phyloP scores from a whole-genome alignment of 2,888 invertebrate species.

The Crematogaster levior region DNA sequence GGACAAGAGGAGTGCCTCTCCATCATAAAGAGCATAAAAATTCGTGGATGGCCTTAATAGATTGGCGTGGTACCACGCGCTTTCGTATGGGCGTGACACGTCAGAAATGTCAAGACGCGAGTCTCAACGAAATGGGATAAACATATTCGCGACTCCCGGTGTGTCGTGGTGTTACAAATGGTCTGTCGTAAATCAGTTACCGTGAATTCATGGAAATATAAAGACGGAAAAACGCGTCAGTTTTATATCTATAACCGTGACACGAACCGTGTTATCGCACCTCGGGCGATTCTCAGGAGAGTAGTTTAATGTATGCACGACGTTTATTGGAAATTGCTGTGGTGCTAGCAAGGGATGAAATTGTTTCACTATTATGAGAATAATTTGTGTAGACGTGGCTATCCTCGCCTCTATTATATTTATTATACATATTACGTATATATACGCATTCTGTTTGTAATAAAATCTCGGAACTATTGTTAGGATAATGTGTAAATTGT shows the following conservation, averaged over 20 bases:
- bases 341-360: neutral
- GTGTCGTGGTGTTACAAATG: conserved; percentile 28
- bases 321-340: conserved; percentile 47
- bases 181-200: conserved; percentile 38
- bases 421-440: conserved; percentile 5
- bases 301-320: conserved; percentile 3
- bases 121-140: conserved; percentile 1
- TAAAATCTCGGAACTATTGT: neutral
- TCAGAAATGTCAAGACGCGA: conserved; percentile 13
- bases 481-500: neutral
- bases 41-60: conserved; percentile 32
- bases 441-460: neutral
- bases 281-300: conserved; percentile 7
- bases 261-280: conserved; percentile 2
- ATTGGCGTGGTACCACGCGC: conserved; percentile 4
- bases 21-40: neutral
- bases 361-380: conserved; percentile 34
- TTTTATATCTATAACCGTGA: neutral
- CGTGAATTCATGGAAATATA: conserved; percentile 29
- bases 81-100: conserved; percentile 8
- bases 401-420: too few relatives aligned
- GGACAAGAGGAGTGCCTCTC: neutral
- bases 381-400: conserved; percentile 25
- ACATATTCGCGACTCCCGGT: conserved; percentile 4
- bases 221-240: neutral